Conservation (phyloP, 2,888 invertebrate species). For the Arrhopalites spinosus region DNA sequence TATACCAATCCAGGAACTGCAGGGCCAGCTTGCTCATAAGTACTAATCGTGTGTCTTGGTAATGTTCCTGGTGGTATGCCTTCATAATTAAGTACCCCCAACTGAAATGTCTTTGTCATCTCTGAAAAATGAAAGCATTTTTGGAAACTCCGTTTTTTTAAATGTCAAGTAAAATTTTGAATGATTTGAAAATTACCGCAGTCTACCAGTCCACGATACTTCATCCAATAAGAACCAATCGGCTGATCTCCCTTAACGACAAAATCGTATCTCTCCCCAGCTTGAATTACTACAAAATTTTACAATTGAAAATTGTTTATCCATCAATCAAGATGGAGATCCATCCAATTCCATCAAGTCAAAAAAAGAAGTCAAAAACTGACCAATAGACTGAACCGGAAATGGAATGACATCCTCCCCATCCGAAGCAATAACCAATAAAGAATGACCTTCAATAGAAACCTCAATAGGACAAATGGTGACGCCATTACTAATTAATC, state of each 20-base stretch:
- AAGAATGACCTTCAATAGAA: slow-evolving; percentile 79
- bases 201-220: not conserved
- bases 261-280: not conserved
- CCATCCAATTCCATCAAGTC: too few relatives aligned
- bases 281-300: not conserved
- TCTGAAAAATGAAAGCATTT: too few relatives aligned
- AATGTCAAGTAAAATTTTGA: too few relatives aligned
- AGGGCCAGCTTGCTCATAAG: slow-evolving; percentile 62
- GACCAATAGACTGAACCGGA: slow-evolving; percentile 56
- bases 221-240: not conserved
- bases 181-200: too few relatives aligned
- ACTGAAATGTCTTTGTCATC: too few relatives aligned
- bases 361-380: too few relatives aligned
- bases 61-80: slow-evolving; percentile 64
- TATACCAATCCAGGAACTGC: not conserved
- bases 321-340: too few relatives aligned
- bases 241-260: not conserved
- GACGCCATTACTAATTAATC: slow-evolving; percentile 83
- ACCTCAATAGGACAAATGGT: slow-evolving; percentile 84
- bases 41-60: slow-evolving; percentile 46
- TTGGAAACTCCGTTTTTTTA: too few relatives aligned
- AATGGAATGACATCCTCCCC: slow-evolving; percentile 77
- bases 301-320: too few relatives aligned
- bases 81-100: slow-evolving; percentile 65
- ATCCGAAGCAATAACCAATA: slow-evolving; percentile 77